A percentile compares a stretch with the other conserved stretches of the same genome.
Conservation (phyloP, 2,888 invertebrate species). For the Uloborus plumipes region DNA sequence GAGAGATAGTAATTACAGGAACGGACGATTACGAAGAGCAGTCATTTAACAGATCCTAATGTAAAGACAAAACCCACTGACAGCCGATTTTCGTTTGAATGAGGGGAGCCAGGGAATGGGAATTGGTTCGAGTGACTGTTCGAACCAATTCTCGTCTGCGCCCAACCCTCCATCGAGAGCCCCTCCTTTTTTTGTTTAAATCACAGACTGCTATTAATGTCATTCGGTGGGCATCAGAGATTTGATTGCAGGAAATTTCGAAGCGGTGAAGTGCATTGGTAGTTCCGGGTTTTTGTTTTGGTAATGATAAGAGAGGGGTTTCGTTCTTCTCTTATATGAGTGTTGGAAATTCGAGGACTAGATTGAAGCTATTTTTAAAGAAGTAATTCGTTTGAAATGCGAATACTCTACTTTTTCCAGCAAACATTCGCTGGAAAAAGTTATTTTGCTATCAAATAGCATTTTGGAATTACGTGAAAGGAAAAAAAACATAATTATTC, state of each 20-base stretch:
- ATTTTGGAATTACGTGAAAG: no score
- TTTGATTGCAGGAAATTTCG: constrained; percentile 11
- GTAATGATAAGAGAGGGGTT: no score
- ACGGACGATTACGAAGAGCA: constrained; percentile 45
- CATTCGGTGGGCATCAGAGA: constrained; percentile 20
- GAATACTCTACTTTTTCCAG: no score
- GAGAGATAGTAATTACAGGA: constrained; percentile 60
- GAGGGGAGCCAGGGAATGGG: constrained; percentile 21
- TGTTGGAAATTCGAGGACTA: no score
- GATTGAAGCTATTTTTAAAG: no score
- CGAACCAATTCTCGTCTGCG: constrained; percentile 24
- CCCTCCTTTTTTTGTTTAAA: constrained; percentile 29
- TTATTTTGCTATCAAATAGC: no score
- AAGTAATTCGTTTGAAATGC: no score
- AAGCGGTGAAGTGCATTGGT: constrained; percentile 1
- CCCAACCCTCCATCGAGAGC: no score
- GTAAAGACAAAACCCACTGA: constrained; percentile 55
- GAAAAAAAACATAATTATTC: no score
- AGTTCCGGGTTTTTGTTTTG: no score
- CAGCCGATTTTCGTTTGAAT: constrained; percentile 54
- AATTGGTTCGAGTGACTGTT: constrained; percentile 37
- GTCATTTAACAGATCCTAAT: constrained; percentile 63
- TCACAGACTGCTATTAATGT: constrained; percentile 52
- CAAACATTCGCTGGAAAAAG: no score
- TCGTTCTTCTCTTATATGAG: no score